Percentiles rank a stretch among this genome's conserved stretches.
These are phyloP conservation scores for Drosophila prostipennis DNA, from an alignment of 2,888 invertebrate genomes.

Conservation along the genomic window DNA sequence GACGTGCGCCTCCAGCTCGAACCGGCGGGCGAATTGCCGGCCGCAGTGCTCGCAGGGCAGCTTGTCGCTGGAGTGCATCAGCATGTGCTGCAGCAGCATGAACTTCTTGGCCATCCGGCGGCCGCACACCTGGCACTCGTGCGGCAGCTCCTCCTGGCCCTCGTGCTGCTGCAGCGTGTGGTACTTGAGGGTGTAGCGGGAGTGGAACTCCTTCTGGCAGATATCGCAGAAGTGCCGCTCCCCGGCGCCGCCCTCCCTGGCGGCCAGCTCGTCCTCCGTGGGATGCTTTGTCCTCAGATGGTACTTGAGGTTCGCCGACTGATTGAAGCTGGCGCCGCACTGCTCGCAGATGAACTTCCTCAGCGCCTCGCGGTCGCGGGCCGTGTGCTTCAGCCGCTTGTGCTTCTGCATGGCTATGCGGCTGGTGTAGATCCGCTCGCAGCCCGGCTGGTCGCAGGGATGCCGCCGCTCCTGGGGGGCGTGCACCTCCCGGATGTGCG, in stretches of 20 bases:
- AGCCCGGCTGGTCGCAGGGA: constrained; percentile 74
- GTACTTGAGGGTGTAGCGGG: constrained; percentile 78
- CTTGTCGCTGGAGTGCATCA: constrained; percentile 77
- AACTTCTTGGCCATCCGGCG: constrained; percentile 80
- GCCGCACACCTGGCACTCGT: constrained; percentile 77
- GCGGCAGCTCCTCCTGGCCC: constrained; percentile 45
- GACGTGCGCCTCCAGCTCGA: constrained; percentile 79
- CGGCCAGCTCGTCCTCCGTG: constrained; percentile 68
- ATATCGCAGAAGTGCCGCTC: constrained; percentile 69
- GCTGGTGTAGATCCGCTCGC: constrained; percentile 80
- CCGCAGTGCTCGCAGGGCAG: constrained; percentile 80
- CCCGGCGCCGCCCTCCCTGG: constrained; percentile 48
- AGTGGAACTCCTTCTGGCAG: constrained; percentile 79
- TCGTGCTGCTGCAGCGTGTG: constrained; percentile 75
- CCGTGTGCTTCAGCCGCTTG: constrained; percentile 78
- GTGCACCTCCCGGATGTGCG: constrained; percentile 80
- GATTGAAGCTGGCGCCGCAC: constrained; percentile 82
- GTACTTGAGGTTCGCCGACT: constrained; percentile 81
- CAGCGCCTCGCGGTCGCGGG: constrained; percentile 22
- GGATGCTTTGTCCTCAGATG: constrained; percentile 81
- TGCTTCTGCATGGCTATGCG: constrained; percentile 81
- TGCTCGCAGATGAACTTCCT: constrained; percentile 81
- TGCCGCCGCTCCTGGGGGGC: constrained; percentile 69
- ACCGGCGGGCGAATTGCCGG: constrained; percentile 74
- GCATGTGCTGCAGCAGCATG: constrained; percentile 81